phyloP scores from a whole-genome alignment of 2,888 invertebrate genomes.

The Formica aserva region DNA sequence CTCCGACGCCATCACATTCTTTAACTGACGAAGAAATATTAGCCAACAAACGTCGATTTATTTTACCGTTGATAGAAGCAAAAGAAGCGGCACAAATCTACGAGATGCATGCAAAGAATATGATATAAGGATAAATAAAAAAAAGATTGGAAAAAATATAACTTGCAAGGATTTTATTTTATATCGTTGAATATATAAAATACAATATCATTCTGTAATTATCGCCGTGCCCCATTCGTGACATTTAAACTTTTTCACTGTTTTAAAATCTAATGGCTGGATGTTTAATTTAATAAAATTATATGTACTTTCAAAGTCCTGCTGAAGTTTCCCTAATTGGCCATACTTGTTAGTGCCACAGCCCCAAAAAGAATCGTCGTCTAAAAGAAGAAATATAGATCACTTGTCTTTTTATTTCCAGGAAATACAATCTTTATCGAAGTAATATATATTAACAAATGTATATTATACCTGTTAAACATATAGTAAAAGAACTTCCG shows the following conservation, averaged over 20 bases:
- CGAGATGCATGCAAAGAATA: neutral
- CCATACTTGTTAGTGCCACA: slow-evolving; percentile 94
- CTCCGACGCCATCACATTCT: slow-evolving; percentile 46
- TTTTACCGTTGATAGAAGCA: slow-evolving; percentile 74
- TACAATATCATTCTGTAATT: slow-evolving; percentile 67
- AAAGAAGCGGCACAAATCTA: slow-evolving; percentile 62
- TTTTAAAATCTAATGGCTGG: slow-evolving; percentile 56
- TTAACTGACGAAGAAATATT: slow-evolving; percentile 68
- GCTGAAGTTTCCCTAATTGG: slow-evolving; percentile 88
- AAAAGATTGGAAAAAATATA: neutral
- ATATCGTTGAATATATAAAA: neutral
- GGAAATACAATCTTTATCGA: neutral
- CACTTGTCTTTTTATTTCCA: neutral
- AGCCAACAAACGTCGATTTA: slow-evolving; percentile 62
- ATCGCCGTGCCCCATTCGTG: slow-evolving; percentile 83
- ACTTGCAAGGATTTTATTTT: slow-evolving; percentile 10
- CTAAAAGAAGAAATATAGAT: slow-evolving; percentile 80
- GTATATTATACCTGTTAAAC: slow-evolving; percentile 87
- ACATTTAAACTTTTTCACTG: slow-evolving; percentile 81
- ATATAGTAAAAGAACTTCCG: slow-evolving; percentile 92
- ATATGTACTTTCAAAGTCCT: slow-evolving; percentile 63
- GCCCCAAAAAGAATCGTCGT: slow-evolving; percentile 90
- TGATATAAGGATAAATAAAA: neutral
- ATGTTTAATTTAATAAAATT: slow-evolving; percentile 76
- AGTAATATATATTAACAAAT: slow-evolving; percentile 33